Evolutionary conservation across 2,797 vertebrate genomes (phyloP).

Genomic region (Argentina silus): DNA sequence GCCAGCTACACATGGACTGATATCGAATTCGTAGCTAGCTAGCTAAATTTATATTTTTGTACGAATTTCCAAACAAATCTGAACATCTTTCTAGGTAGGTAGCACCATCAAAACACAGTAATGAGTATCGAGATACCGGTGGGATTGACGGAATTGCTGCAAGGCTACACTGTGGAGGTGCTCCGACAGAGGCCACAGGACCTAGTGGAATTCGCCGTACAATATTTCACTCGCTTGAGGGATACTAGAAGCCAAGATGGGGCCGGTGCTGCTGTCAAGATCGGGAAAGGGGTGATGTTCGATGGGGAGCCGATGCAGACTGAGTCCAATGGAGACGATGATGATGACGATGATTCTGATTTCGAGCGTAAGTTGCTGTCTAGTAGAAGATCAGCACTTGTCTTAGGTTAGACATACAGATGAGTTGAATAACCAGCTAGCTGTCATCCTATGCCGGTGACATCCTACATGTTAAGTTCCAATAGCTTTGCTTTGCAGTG

Average conservation of each 20-base stretch:
- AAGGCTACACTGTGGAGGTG: conserved; percentile 97
- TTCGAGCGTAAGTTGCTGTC: conserved; percentile 85
- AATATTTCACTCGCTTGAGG: conserved; percentile 91
- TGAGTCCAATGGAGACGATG: conserved; percentile 87
- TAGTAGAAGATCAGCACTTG: conserved; percentile 10
- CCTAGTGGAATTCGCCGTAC: conserved; percentile 92
- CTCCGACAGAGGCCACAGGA: conserved; percentile 92
- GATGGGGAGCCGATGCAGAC: conserved; percentile 92
- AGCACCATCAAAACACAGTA: conserved; percentile 64
- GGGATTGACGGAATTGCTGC: conserved; percentile 95
- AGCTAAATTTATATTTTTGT: conserved; percentile 53
- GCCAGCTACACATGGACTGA: conserved; percentile 6
- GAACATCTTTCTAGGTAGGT: conserved; percentile 43
- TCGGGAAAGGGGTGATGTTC: conserved; percentile 84
- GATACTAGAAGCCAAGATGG: conserved; percentile 84
- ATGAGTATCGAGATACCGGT: conserved; percentile 98
- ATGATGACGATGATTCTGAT: conserved; percentile 87
- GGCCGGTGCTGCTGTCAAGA: conserved; percentile 61
- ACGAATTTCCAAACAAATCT: conserved; percentile 28
- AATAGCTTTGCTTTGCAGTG: too few species aligned
- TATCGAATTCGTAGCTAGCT: conserved; percentile 11
- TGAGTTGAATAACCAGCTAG: neutral
- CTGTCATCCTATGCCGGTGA: conserved; percentile 2
- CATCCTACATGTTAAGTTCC: neutral
- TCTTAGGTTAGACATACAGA: neutral